Percentiles rank a stretch among this genome's conserved stretches.
Conservation (phyloP, 2,888 invertebrate species). For the Standfussiana lucernea region DNA sequence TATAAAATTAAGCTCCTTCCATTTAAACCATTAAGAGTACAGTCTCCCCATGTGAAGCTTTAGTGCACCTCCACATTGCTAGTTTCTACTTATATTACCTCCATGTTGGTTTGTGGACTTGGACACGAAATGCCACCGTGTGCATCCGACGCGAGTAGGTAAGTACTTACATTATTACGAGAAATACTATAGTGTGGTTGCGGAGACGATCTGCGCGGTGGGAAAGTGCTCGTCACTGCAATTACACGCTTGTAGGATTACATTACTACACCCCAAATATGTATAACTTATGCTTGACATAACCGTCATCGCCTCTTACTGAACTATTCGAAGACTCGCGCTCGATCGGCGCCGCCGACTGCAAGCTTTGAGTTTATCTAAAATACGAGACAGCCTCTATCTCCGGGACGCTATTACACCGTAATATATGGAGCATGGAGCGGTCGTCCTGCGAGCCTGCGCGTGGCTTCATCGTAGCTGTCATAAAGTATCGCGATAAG, state of each 20-base stretch:
- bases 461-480: slow-evolving; percentile 8
- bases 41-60: background rate
- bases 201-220: slow-evolving; percentile 1
- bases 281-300: slow-evolving; percentile 18
- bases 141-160: slow-evolving; percentile 29
- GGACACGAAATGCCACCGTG: slow-evolving; percentile 21
- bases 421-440: slow-evolving; percentile 34
- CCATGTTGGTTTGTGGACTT: slow-evolving; percentile 32
- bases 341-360: slow-evolving; percentile 21
- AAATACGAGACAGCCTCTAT: slow-evolving; percentile 36
- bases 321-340: slow-evolving; percentile 11
- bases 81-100: slow-evolving; percentile 20
- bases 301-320: slow-evolving; percentile 1
- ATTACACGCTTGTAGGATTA: slow-evolving; percentile 49
- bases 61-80: background rate
- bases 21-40: background rate
- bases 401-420: slow-evolving; percentile 27
- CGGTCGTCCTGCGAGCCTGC: slow-evolving; percentile 24
- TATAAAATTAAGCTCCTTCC: background rate
- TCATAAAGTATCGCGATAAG: slow-evolving; percentile 48
- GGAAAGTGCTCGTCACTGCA: slow-evolving; percentile 37
- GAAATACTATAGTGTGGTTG: slow-evolving; percentile 49
- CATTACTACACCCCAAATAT: slow-evolving; percentile 12
- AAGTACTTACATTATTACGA: slow-evolving; percentile 21
- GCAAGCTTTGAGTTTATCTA: slow-evolving; percentile 35